Base-by-base conservation (phyloP, 2,797 vertebrate genomes). In the Momotus momota region DNA sequence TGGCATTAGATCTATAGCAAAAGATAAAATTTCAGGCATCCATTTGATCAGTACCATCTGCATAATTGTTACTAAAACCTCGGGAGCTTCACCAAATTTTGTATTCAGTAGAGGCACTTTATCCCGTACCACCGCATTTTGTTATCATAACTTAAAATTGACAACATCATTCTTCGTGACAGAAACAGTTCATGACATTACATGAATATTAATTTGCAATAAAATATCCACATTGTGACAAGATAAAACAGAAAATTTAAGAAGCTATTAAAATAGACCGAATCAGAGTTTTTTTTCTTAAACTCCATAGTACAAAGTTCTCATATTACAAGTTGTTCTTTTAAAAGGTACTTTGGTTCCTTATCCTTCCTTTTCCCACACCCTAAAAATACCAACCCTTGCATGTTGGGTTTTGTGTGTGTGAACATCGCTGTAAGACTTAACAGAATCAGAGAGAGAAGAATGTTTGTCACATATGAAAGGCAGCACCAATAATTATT, bases 401-500 rank as follows among this genome's bases (percentile, higher is more conserved):
- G 55, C 33, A n/a, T 6, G 5, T 22, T 60, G 49, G 35, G 48
- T 38, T 70, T 29, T 49, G 57, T 48, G 55, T 66, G 18, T 54
- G 55, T 81, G 91, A 91, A 55, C 66, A 94, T 51, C 46, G 14
- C 84, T 96, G 38, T 92, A 92, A 97, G 94, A 93, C 79, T 93
- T 95, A 96, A 95, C 62, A 15, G 60, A 95, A 97, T 87, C 82
- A 92, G 83, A 94, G 86, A 84, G 81, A 95, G 87, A 96, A 91
- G 96, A 97, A 96, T 92, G 83, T 92, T 97, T 96, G 96, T 83
- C 96, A 94, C 95, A 96, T 96, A 92, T 73, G 93, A 98, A 97
- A 97, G 97, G 91, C 81, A 96, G 95, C 91, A 97, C 97, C 93
- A 96, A 98, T 97, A 98, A 98, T 98, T 98, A 98, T 97, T 97